Conservation (phyloP, 2,113 vertebrate species). For the Ctenodactylus gundi region DNA sequence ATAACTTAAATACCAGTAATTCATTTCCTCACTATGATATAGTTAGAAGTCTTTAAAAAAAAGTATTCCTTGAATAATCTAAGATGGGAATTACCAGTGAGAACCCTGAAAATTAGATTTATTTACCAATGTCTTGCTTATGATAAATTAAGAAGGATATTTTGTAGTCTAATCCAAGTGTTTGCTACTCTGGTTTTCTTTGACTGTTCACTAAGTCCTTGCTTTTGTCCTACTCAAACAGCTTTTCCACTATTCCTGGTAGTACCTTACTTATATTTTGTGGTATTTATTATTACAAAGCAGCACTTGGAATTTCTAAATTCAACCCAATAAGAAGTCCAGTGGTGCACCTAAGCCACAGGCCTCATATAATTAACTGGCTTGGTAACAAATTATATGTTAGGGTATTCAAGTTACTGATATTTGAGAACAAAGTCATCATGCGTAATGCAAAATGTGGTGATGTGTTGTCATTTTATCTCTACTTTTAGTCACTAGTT, state of each 20-base stretch:
- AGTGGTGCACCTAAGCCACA: background rate
- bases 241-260: background rate
- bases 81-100: background rate
- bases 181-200: background rate
- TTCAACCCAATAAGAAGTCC: background rate
- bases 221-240: background rate
- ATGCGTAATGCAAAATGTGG: background rate
- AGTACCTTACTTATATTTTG: conserved; percentile 1
- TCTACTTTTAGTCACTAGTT: background rate
- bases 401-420: background rate
- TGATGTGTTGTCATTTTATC: background rate
- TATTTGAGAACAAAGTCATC: background rate
- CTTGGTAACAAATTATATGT: background rate
- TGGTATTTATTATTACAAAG: background rate
- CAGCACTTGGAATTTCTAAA: background rate
- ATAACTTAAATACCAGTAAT: background rate
- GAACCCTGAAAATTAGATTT: background rate
- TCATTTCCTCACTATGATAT: background rate
- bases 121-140: background rate
- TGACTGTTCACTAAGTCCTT: background rate
- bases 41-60: background rate
- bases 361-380: background rate
- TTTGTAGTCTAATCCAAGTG: background rate
- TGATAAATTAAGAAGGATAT: background rate
- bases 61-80: background rate